Evolutionary conservation across 2,888 invertebrate species (phyloP).

Genomic region (Callosobruchus maculatus): DNA sequence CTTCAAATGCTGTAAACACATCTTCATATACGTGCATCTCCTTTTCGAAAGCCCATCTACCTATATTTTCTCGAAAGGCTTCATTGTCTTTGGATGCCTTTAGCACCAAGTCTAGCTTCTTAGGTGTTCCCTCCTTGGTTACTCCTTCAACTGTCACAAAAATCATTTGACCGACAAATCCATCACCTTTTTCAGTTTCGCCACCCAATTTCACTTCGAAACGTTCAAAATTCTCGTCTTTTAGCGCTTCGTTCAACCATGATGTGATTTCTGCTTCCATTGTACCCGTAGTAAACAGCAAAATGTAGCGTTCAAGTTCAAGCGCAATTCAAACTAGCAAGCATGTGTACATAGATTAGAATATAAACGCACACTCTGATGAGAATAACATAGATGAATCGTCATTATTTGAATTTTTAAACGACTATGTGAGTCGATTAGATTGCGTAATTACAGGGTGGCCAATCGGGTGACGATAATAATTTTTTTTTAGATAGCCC

Average conservation of each 20-base stretch:
- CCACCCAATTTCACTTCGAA: neutral
- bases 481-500: no score
- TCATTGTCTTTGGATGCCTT: neutral
- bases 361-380: no score
- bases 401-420: no score
- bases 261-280: neutral
- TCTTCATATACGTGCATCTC: constrained; percentile 1
- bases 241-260: neutral
- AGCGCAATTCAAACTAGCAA: no score
- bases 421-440: no score
- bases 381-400: no score
- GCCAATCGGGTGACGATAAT: no score
- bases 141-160: neutral
- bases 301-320: no score
- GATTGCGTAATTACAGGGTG: no score
- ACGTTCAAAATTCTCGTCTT: neutral
- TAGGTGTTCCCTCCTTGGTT: neutral
- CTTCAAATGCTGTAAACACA: constrained; percentile 1
- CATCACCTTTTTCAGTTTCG: neutral
- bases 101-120: neutral
- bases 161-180: neutral
- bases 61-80: neutral
- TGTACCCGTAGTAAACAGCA: no score
- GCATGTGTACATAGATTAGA: no score
- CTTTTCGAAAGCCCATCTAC: neutral